phyloP scores from a whole-genome alignment of 2,888 invertebrate species.

The Athripsodes cinereus region DNA sequence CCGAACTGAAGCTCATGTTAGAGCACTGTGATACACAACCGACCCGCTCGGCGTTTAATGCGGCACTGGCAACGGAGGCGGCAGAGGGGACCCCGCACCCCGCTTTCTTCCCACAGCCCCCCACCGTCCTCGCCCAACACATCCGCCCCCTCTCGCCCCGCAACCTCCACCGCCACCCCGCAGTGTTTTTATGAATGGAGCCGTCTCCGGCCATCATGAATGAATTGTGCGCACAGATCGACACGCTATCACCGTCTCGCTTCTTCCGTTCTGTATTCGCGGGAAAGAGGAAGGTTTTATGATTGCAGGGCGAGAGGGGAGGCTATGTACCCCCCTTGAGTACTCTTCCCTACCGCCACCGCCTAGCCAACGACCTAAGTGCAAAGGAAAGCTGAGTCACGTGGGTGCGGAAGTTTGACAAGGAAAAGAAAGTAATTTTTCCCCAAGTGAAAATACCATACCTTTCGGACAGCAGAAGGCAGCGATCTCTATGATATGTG shows the following conservation, averaged over 20 bases:
- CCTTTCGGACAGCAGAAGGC: not conserved
- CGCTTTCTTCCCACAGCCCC: constrained; percentile 39
- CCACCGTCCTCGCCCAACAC: constrained; percentile 49
- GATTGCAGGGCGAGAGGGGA: constrained; percentile 10
- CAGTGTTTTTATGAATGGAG: constrained; percentile 65
- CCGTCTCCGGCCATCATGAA: constrained; percentile 60
- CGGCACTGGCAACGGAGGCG: constrained; percentile 50
- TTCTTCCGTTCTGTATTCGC: constrained; percentile 24
- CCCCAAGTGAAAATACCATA: constrained; percentile 3
- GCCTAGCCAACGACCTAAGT: constrained; percentile 27
- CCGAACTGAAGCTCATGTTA: constrained; percentile 22
- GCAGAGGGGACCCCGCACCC: constrained; percentile 41
- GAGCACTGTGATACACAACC: constrained; percentile 42
- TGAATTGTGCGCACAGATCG: constrained; percentile 54
- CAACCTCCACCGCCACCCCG: constrained; percentile 34
- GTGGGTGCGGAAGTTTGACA: constrained; percentile 9
- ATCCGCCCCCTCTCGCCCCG: constrained; percentile 34
- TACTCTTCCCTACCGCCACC: constrained; percentile 28
- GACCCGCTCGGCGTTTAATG: constrained; percentile 53
- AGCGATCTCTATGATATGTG: not conserved
- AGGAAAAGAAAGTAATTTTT: constrained; percentile 13
- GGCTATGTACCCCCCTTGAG: not conserved
- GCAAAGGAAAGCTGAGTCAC: constrained; percentile 18
- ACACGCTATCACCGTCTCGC: constrained; percentile 18
- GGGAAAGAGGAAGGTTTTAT: constrained; percentile 20